Base-by-base conservation (phyloP, 2,113 vertebrate genomes). In the Neoarius graeffei region DNA sequence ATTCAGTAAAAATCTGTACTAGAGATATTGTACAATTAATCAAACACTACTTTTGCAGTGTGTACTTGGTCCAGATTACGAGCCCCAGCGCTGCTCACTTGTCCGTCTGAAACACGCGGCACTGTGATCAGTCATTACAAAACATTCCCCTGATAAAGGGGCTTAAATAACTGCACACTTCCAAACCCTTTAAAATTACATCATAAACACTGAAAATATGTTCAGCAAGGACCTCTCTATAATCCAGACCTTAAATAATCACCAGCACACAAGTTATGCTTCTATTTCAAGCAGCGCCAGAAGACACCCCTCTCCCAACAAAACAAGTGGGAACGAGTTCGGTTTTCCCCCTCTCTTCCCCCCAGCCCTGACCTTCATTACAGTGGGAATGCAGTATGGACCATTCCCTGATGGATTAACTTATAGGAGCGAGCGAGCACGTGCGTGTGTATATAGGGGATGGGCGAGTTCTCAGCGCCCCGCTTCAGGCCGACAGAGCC, bases 321-420 rank as follows among this genome's bases (percentile, higher is more conserved):
- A 87, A 90, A 86, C 79, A 84, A 56, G 59, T 7, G 67, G 73
- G 42, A 86, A 56, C 81, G 42, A 66, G 27, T 87, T 87, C n/a
- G n/a, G n/a, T n/a, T 81, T 87, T 3, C 0, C 4, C 42, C 35
- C 35, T 3, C 35, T 42, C 35, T 42, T 42, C 2, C 42, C 42
- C 42, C 86, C 89, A 90, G 59, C 5, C 87, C 86, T 86, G 90
- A 92, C 92, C 93, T 92, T 93, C 93, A 93, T 92, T 94, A 94
- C 93, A 82, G 93, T 93, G 93, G 92, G 92, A 94, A 93, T 86
- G 81, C 91, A 90, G 89, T 89, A 90, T 77, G 60, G 94, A 93
- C 93, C 92, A 93, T 92, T 93, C 93, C 94, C 91, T 92, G 93
- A 91, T 85, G 88, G 92, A 93, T 93, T 94, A 95, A 94, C 91